Evolutionary conservation across 2,113 vertebrate species (phyloP), one percentile per base, ranked within the genome.

Genomic region (Ageneiosus marmoratus): DNA sequence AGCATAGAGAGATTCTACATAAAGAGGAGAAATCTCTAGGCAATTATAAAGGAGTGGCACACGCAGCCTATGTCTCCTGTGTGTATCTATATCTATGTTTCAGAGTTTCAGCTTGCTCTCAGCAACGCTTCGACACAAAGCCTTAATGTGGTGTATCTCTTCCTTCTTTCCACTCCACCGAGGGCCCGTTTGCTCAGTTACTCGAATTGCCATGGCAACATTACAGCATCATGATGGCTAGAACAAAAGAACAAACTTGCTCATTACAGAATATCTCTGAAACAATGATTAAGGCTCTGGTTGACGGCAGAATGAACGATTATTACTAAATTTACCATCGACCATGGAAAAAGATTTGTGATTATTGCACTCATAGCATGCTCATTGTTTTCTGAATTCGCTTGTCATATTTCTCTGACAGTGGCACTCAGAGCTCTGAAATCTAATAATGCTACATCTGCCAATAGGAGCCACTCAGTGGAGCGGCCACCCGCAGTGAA

Each of bases 151-250:
- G 73, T 27, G 77, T n/a, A 79, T 27, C 34, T 56, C 53, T 7
- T 46, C 32, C 46, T 72, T 15, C 83, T 85, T 87, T 82, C 86
- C 85, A 86, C 87, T 76, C 87, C 67, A 89, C 83, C 85, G 81
- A 86, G 86, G 87, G 77, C 83, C 81, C 74, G 72, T 84, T 88
- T 63, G 84, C 90, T 88, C 89, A 87, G 89, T 90, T 91, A 90
- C 89, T 34, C 83, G 58, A 74, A 91, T 93, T 91, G 83, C 90
- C 91, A 88, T 86, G 89, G 88, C 88, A 85, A 94, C 84, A 32
- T 79, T 78, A 82, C 87, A 88, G 88, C 74, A 63, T 91, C 85
- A 88, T 75, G 83, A 84, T 88, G n/a, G 32, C 58, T 60, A 41
- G 55, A 80, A 80, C 84, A 75, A 84, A 80, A n/a, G 22, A 27